Base-by-base conservation (phyloP, 2,888 invertebrate species). In the Brachynemurus nebulosus region DNA sequence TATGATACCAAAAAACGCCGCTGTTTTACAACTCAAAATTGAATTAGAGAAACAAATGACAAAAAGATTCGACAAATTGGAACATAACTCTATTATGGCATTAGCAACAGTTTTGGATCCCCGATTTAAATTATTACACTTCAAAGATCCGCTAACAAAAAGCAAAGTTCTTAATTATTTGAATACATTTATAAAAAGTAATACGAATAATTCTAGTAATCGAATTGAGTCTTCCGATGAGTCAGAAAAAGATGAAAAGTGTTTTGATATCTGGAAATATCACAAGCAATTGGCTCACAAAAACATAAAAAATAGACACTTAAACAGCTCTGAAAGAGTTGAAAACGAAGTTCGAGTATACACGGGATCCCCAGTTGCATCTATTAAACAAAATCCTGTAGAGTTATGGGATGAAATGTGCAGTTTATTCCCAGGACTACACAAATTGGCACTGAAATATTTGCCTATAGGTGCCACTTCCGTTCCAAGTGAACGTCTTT, bases 181-280 rank as follows among this genome's bases (percentile, higher is more conserved):
- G n/a, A 40, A 40, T n/a, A 25, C 6, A 11, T 40, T 14, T 25
- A 11, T 9, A 8, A 8, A 38, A 19, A 11, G 16, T 8, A 6
- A 8, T 6, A 19, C n/a, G 17, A 17, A 38, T 19, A 14, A 17
- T 9, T 6, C 7, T 19, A 25, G 8, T 8, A 25, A 25, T 25
- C 8, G 11, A 38, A 18, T 6, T 18, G 38, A 40, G 21, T 40
- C 21, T 40, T 40, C 7, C n/a, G 40, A 40, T 17, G 40, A 40
- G 25, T 48, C 44, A 16, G 50, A 50, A 23, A 50, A 44, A 40
- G 48, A 48, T 43, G 50, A 51, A 36, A 27, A 43, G 36, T 36
- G 45, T 47, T 53, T 52, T 43, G 51, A 55, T 51, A 55, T 56
- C 51, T 56, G 56, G 53, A 51, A 51, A 48, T 52, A 53, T 49